These are phyloP conservation scores for Lasioglossum albipes DNA, from an alignment of 1,140 invertebrate species.

Conservation along the genomic window DNA sequence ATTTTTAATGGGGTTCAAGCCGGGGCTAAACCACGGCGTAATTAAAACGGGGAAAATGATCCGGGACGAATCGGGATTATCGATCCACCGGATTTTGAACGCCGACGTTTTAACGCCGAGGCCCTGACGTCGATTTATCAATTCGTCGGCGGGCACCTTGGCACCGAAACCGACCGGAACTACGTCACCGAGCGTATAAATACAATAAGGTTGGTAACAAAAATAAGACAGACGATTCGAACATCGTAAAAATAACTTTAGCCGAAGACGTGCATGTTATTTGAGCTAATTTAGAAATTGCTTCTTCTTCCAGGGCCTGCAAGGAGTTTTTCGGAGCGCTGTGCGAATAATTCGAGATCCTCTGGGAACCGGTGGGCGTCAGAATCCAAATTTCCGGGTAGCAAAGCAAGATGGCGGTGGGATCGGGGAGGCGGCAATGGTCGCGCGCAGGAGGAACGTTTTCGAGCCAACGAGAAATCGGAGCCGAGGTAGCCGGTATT, in stretches of 20 bases:
- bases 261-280: too few relatives aligned
- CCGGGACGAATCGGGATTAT: constrained; percentile 68
- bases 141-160: background rate
- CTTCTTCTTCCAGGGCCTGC: too few relatives aligned
- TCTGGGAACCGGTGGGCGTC: too few relatives aligned
- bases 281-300: too few relatives aligned
- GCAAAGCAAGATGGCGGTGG: background rate
- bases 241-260: too few relatives aligned
- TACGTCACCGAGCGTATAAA: background rate
- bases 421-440: background rate
- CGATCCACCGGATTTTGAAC: constrained; percentile 53
- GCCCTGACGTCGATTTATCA: constrained; percentile 1
- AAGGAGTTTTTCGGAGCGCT: too few relatives aligned
- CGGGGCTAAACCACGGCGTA: constrained; percentile 67
- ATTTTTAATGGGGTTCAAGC: constrained; percentile 72
- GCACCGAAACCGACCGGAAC: background rate
- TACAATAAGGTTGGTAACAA: too few relatives aligned
- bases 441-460: constrained; percentile 34
- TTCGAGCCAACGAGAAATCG: constrained; percentile 49
- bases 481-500: constrained; percentile 44
- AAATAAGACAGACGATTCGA: too few relatives aligned
- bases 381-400: too few relatives aligned
- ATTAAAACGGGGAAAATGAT: constrained; percentile 73
- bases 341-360: too few relatives aligned
- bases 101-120: constrained; percentile 28